These are phyloP conservation scores for Micromussa lordhowensis DNA, from an alignment of 92 coral and sea anemone genomes.

Conservation along the genomic window DNA sequence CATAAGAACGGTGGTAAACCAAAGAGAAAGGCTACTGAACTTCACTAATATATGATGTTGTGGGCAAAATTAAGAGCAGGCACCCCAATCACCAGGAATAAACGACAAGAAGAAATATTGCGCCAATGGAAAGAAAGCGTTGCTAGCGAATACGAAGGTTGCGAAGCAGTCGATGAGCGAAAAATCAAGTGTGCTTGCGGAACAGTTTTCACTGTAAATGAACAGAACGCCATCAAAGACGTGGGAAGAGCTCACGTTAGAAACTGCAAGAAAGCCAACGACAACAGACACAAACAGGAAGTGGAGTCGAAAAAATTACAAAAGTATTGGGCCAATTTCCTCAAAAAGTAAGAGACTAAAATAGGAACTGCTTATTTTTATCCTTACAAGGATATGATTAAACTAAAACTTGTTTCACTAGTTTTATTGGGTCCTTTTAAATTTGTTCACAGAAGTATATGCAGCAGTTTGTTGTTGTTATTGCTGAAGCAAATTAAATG, in stretches of 20 bases:
- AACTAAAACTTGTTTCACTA: neutral
- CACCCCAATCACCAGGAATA: conserved; percentile 38
- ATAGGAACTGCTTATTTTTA: too few relatives aligned
- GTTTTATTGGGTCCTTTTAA: too few relatives aligned
- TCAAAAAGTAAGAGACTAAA: too few relatives aligned
- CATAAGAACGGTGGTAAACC: conserved; percentile 36
- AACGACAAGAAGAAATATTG: conserved; percentile 26
- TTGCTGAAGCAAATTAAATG: conserved; percentile 19
- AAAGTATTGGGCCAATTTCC: too few relatives aligned
- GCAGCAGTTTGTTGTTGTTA: conserved; percentile 15
- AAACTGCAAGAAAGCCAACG: conserved; percentile 11
- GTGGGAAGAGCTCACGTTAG: conserved; percentile 21
- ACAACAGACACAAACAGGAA: conserved; percentile 15
- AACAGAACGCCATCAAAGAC: conserved; percentile 38
- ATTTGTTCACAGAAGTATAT: neutral
- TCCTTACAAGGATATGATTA: neutral
- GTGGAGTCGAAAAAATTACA: neutral
- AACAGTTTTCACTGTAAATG: conserved; percentile 20
- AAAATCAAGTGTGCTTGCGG: conserved; percentile 33
- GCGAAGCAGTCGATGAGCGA: conserved; percentile 25
- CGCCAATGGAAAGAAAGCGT: conserved; percentile 30
- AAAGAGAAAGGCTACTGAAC: conserved; percentile 42
- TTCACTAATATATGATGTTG: conserved; percentile 34
- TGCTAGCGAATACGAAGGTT: conserved; percentile 43
- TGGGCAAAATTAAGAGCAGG: conserved; percentile 40